phyloP scores from a whole-genome alignment of 2,888 invertebrate genomes.

The Pseudococcus longispinus region DNA sequence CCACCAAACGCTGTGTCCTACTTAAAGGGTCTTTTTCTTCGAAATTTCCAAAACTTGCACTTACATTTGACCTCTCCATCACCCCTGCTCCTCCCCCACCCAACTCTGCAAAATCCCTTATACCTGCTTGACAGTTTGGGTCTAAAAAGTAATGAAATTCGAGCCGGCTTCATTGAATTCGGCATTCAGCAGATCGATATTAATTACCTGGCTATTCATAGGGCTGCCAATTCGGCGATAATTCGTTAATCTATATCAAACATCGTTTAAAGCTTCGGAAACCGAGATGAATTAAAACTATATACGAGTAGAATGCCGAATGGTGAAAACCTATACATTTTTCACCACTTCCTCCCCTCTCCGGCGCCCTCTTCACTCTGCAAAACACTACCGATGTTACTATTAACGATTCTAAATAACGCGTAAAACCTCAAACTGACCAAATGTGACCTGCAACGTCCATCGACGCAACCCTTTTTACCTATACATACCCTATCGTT shows the following conservation, averaged over 20 bases:
- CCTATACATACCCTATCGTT: background rate
- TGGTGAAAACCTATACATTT: background rate
- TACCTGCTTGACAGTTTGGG: background rate
- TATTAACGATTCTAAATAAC: background rate
- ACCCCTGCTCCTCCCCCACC: no score
- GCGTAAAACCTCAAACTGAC: conserved; percentile 33
- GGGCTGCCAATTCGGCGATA: background rate
- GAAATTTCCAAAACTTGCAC: no score
- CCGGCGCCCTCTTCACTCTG: background rate
- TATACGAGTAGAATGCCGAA: background rate
- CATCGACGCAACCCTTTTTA: conserved; percentile 15
- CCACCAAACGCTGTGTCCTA: no score
- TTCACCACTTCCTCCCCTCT: background rate
- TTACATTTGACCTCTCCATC: no score
- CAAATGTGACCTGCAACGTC: conserved; percentile 17
- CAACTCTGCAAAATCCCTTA: no score
- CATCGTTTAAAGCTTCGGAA: conserved; percentile 20
- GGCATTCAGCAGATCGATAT: background rate
- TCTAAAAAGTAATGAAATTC: background rate
- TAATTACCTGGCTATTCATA: background rate
- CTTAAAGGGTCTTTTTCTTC: no score
- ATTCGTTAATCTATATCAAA: conserved; percentile 37
- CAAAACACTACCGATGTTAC: background rate
- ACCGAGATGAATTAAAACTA: background rate
- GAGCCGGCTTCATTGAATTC: background rate